Conservation (phyloP, 2,888 invertebrate genomes). For the Kuschelorhynchus macadamiae region DNA sequence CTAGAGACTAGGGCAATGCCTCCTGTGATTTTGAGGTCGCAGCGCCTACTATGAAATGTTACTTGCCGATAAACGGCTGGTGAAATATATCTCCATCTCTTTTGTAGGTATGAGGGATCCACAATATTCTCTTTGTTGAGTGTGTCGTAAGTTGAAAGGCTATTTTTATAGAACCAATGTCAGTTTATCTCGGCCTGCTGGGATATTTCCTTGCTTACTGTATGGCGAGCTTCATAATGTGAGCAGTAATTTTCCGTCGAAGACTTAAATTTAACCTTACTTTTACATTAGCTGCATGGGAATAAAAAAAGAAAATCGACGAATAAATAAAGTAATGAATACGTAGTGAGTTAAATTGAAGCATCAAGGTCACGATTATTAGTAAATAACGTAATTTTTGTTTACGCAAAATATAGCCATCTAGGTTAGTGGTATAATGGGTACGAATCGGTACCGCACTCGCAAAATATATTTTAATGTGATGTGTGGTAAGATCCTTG, state of each 20-base stretch:
- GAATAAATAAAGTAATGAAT: neutral
- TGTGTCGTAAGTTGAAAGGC: slow-evolving; percentile 25
- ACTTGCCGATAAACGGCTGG: slow-evolving; percentile 20
- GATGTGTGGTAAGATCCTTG: too few relatives aligned
- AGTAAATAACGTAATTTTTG: slow-evolving; percentile 25
- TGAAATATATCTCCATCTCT: slow-evolving; percentile 27
- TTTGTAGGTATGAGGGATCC: slow-evolving; percentile 8
- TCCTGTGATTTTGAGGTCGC: slow-evolving; percentile 68
- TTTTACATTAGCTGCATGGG: too few relatives aligned
- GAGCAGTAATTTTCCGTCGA: slow-evolving; percentile 2
- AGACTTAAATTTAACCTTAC: too few relatives aligned
- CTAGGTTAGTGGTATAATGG: too few relatives aligned
- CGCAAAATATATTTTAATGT: too few relatives aligned
- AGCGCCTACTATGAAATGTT: slow-evolving; percentile 53
- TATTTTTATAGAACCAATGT: slow-evolving; percentile 52
- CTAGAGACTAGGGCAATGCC: slow-evolving; percentile 67
- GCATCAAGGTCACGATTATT: slow-evolving; percentile 29
- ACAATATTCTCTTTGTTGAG: slow-evolving; percentile 19
- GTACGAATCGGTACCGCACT: too few relatives aligned
- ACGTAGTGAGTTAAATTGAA: slow-evolving; percentile 3
- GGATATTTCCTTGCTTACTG: slow-evolving; percentile 30
- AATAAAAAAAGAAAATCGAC: too few relatives aligned
- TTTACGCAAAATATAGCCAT: too few relatives aligned
- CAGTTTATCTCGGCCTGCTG: slow-evolving; percentile 50
- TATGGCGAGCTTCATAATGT: slow-evolving; percentile 17